Evolutionary conservation across 2,797 vertebrate genomes (phyloP).

Genomic region (Poecilia wingei): DNA sequence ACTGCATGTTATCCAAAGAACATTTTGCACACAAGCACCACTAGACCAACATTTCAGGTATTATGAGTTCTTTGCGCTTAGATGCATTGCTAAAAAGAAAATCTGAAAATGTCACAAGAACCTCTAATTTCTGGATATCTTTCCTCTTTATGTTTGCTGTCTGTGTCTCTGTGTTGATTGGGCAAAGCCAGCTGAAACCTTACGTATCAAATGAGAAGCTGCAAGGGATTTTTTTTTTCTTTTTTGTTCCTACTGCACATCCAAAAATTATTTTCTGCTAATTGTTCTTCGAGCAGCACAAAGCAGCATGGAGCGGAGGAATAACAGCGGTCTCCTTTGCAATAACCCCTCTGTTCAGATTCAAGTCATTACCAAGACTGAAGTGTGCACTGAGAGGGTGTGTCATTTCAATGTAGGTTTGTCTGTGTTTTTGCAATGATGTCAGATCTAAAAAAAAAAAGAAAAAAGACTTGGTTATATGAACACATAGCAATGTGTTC

Average conservation of each 20-base stretch:
- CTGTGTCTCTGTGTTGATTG: not conserved
- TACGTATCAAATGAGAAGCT: slow-evolving; percentile 16
- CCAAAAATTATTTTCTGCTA: slow-evolving; percentile 33
- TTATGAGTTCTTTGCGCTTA: slow-evolving; percentile 7
- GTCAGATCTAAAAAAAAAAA: slow-evolving; percentile 8
- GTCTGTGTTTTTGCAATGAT: slow-evolving; percentile 25
- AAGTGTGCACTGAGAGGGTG: slow-evolving; percentile 42
- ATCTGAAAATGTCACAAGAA: not conserved
- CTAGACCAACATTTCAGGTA: not conserved
- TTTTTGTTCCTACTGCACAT: slow-evolving; percentile 13
- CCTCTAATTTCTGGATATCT: not conserved
- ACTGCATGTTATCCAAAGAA: not conserved
- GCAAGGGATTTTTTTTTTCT: not conserved
- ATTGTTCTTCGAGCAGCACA: slow-evolving; percentile 37
- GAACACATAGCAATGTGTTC: slow-evolving; percentile 27
- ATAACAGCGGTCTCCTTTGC: slow-evolving; percentile 17
- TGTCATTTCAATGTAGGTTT: slow-evolving; percentile 36
- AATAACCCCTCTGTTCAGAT: slow-evolving; percentile 38
- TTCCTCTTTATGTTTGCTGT: not conserved
- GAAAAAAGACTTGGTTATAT: slow-evolving; percentile 5
- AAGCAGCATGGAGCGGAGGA: slow-evolving; percentile 16
- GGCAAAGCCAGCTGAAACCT: slow-evolving; percentile 3
- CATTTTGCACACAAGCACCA: not conserved
- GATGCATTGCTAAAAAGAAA: slow-evolving; percentile 4
- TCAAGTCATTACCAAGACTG: slow-evolving; percentile 41